phyloP scores from a whole-genome alignment of 2,797 vertebrate genomes.

The Lophura swinhoii region DNA sequence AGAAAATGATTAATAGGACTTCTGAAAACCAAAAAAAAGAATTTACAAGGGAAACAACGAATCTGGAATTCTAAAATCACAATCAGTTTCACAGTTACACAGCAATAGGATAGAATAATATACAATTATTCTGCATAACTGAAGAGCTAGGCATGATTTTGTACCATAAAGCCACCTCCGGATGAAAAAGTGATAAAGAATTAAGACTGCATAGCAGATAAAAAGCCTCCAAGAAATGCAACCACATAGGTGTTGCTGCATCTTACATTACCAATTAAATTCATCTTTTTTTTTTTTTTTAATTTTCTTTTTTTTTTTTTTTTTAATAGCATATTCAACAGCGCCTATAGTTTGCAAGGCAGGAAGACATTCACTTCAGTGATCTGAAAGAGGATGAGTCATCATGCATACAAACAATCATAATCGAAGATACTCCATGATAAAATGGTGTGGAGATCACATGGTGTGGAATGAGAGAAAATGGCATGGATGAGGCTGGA shows the following conservation, averaged over 20 bases:
- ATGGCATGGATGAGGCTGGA: accelerated
- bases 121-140: neutral
- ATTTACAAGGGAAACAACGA: neutral
- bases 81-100: neutral
- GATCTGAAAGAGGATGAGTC: neutral
- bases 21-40: slow-evolving; percentile 29
- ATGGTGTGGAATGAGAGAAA: neutral
- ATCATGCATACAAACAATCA: neutral
- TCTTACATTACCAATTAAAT: neutral
- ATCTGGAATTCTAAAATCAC: slow-evolving; percentile 13
- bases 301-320: neutral
- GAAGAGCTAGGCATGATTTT: neutral
- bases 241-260: neutral
- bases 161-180: neutral
- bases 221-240: neutral
- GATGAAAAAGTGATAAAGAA: neutral
- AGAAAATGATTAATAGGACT: slow-evolving; percentile 40
- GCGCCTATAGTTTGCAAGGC: neutral
- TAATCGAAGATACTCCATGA: neutral
- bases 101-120: neutral
- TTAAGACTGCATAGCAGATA: neutral
- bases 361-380: neutral
- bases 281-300: neutral
- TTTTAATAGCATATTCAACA: neutral
- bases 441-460: neutral